Base-by-base conservation (phyloP, 1,140 invertebrate species). In the Nixonia krombeini region DNA sequence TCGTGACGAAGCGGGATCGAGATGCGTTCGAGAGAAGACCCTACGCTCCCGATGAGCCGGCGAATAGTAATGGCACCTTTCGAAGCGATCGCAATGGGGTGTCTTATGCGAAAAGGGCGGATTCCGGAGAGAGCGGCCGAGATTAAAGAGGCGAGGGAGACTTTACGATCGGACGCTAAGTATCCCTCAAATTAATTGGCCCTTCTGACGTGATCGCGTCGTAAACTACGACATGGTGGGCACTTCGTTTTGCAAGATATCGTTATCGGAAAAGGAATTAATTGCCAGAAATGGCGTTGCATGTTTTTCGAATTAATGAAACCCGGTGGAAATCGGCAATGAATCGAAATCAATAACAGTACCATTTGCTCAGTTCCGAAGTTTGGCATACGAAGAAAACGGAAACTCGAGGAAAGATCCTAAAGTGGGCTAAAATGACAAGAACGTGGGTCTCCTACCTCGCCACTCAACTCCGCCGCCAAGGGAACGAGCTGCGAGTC, bases 171-270 rank as follows among this genome's bases (percentile, higher is more conserved):
- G 37, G 46, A 57, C 61, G 35, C 62, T 55, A 62, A 74, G 56
- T 57, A 62, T 70, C 56, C 59, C 74, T 63, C 41, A 65, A 69
- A 77, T 79, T 79, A 83, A 82, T 81, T 80, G 70, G 70, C 63
- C 53, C 45, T 35, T 49, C 28, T 15, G 28, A 42, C 10, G 37
- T 33, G 56, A 59, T 68, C 62, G 51, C 40, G 46, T 65, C 62
- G 68, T 71, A 69, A 74, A 69, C 44, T 46, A 38, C 12, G 57
- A 45, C 51, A 21, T 55, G 53, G 42, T 50, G 56, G n/a, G n/a
- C n/a, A n/a, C 38, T 18, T 25, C 26, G 40, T 56, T 31, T 52
- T 46, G 13, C 38, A 37, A 29, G 18, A 17, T 55, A 56, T 61
- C 33, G 44, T 16, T 29, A 28, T 9, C 4, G n/a, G n/a, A 42